Evolutionary conservation across 2,113 vertebrate genomes (phyloP), one percentile per base, ranked within the genome.

Genomic region (Rhabdornis inornatus): DNA sequence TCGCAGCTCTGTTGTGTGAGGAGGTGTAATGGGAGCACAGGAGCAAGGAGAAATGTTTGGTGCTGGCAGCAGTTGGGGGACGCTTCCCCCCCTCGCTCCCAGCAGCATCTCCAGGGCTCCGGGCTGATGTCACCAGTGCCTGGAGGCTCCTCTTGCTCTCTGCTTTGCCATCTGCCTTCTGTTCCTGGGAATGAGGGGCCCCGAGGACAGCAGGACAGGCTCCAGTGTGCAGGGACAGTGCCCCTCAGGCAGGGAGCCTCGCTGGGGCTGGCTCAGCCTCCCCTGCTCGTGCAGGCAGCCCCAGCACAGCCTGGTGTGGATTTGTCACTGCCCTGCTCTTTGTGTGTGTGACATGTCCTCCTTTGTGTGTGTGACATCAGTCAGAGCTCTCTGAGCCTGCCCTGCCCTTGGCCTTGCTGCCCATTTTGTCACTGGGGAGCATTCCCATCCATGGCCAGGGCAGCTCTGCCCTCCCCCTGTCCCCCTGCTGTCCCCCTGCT

Each of bases 11-110:
- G 71, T 5, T 68, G 91, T 0, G 1, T 68, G 91, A 87, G 94
- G 87, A 95, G 94, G 91, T 95, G 92, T 92, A 95, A 89, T 7
- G 42, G 72, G 33, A 89, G 92, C 92, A 84, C 89, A 89, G 6
- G 87, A 83, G 92, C 75, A 19, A 75, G 35, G 72, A 89, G 91
- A 33, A 87, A 35, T 35, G 86, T 7, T 87, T 55, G 80, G 83
- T 40, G 12, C 72, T n/a, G 6, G 90, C 40, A 79, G 87, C 63
- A 79, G 70, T 85, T 90, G 92, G 61, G 88, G 85, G 79, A 75
- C 8, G 63, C 68, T 79, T 74, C 47, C 70, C 55, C 60, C 42
- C 56, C 47, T 57, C 7, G 2, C 61, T 84, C 55, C 5, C 2
- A 57, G 69, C 78, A 79, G 83, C 84, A 53, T 42, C 87, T 74